Conservation (phyloP, 1,140 invertebrate genomes). For the Drosophila funebris region DNA sequence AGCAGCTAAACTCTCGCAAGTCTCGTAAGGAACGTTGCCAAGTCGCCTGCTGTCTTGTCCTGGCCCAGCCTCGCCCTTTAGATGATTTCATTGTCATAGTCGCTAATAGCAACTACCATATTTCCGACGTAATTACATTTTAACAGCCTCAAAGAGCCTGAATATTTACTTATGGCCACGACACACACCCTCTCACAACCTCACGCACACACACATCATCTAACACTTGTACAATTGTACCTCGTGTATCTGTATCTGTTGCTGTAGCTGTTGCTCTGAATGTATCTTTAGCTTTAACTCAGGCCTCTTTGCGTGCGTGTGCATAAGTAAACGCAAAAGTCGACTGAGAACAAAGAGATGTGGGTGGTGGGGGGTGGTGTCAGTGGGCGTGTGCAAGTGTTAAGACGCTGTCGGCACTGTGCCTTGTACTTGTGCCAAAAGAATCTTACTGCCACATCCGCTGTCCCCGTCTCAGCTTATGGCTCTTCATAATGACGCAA, state of each 20-base stretch:
- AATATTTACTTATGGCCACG: slow-evolving; percentile 61
- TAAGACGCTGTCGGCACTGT: slow-evolving; percentile 21
- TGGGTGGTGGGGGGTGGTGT: neutral
- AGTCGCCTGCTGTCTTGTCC: neutral
- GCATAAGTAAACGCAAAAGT: slow-evolving; percentile 44
- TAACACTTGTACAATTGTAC: slow-evolving; percentile 16
- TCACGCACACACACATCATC: slow-evolving; percentile 7
- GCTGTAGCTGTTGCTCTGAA: neutral
- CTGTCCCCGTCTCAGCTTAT: slow-evolving; percentile 32
- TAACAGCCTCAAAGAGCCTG: slow-evolving; percentile 65
- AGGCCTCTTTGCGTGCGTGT: slow-evolving; percentile 26
- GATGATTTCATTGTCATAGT: slow-evolving; percentile 77
- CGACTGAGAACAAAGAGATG: neutral
- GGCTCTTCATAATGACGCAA: slow-evolving; percentile 64
- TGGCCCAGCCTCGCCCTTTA: neutral
- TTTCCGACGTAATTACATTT: slow-evolving; percentile 71
- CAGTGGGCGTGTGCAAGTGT: slow-evolving; percentile 23
- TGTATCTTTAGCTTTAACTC: slow-evolving; percentile 5
- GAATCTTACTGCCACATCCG: neutral
- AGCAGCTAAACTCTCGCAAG: slow-evolving; percentile 6
- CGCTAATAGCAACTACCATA: slow-evolving; percentile 70
- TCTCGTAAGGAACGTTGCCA: slow-evolving; percentile 1
- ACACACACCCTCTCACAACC: slow-evolving; percentile 9
- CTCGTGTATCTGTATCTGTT: slow-evolving; percentile 14
- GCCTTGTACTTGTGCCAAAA: slow-evolving; percentile 13